A percentile compares a stretch with the other conserved stretches of the same genome.
Conservation (phyloP, 2,888 invertebrate genomes). For the Dugesia japonica region DNA sequence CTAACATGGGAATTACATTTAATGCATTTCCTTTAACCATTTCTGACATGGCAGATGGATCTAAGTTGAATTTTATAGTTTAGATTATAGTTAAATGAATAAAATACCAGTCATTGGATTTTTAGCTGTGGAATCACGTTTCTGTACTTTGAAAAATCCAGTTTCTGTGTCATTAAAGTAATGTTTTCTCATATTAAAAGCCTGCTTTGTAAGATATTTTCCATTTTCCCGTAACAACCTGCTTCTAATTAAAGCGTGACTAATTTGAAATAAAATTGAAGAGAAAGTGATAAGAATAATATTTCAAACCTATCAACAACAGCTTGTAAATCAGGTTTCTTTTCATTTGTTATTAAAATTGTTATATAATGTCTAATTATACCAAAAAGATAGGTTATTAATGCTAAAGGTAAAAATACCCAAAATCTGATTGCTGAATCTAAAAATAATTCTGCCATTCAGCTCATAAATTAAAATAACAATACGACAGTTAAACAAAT, state of each 20-base stretch:
- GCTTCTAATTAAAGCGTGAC: slow-evolving; percentile 78
- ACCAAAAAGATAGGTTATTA: slow-evolving; percentile 90
- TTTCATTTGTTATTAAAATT: slow-evolving; percentile 76
- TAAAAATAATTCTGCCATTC: slow-evolving; percentile 61
- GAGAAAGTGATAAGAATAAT: too few species aligned
- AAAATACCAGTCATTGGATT: slow-evolving; percentile 67
- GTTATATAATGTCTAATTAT: slow-evolving; percentile 92
- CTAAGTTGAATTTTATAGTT: too few species aligned
- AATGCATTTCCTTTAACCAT: slow-evolving; percentile 97
- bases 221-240: slow-evolving; percentile 83
- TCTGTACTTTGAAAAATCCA: slow-evolving; percentile 81
- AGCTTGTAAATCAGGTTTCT: slow-evolving; percentile 82
- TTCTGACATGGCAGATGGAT: slow-evolving; percentile 89
- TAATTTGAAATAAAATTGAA: too few species aligned
- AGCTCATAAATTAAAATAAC: neutral
- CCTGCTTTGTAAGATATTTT: slow-evolving; percentile 70
- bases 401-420: slow-evolving; percentile 94
- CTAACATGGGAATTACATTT: slow-evolving; percentile 92
- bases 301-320: slow-evolving; percentile 67
- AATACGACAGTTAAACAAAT: neutral
- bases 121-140: slow-evolving; percentile 54
- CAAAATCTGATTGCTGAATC: slow-evolving; percentile 91
- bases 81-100: neutral
- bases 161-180: slow-evolving; percentile 88
- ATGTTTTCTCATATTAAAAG: slow-evolving; percentile 75